Conservation (phyloP, 92 coral and sea anemone genomes). For the Paramuricea clavata region DNA sequence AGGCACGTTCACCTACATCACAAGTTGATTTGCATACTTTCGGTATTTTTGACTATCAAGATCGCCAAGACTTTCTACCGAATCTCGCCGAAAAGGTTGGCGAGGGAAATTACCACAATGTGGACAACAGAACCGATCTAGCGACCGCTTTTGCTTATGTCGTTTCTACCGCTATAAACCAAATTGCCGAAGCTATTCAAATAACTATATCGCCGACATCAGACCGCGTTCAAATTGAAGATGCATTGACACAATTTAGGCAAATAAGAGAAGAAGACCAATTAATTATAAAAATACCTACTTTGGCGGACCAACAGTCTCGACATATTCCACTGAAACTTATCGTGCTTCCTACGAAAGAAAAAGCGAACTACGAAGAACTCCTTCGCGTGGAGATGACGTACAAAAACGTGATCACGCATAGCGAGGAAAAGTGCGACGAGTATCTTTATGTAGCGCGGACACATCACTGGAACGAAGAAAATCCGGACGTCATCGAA, state of each 20-base stretch:
- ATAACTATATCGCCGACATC: not conserved
- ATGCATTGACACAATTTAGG: not conserved
- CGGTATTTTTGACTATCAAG: too few relatives aligned
- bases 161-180: conserved; percentile 6
- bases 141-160: not conserved
- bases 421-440: conserved; percentile 3
- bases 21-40: too few relatives aligned
- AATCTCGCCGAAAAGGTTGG: conserved; percentile 11
- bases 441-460: conserved; percentile 13
- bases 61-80: not conserved
- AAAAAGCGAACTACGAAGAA: not conserved
- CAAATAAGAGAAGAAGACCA: not conserved
- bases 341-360: not conserved
- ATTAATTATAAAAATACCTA: not conserved
- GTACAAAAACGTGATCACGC: not conserved
- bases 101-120: not conserved
- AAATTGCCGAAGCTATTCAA: conserved; percentile 1
- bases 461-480: not conserved
- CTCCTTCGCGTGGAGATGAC: not conserved
- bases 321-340: conserved; percentile 1
- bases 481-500: not conserved
- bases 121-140: not conserved
- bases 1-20: too few relatives aligned
- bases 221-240: not conserved
- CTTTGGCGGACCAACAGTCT: conserved; percentile 8